A percentile compares a stretch with the other conserved stretches of the same genome.
phyloP scores from a whole-genome alignment of 2,888 invertebrate genomes.

The Argynnis bischoffii region DNA sequence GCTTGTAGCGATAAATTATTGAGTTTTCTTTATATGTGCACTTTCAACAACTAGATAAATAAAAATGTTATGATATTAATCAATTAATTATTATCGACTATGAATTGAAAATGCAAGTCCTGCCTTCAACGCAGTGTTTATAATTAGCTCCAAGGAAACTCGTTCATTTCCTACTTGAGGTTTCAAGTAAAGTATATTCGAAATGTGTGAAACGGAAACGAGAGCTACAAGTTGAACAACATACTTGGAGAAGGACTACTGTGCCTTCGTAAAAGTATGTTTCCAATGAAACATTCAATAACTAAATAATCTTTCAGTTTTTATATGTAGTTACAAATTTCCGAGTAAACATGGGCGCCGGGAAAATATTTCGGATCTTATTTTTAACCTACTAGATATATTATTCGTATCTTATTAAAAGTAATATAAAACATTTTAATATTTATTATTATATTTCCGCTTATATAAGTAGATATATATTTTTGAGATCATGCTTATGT shows the following conservation, averaged over 20 bases:
- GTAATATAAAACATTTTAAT: too few relatives aligned
- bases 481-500: neutral
- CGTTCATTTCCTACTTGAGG: slow-evolving; percentile 22
- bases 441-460: too few relatives aligned
- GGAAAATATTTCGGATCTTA: too few relatives aligned
- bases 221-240: slow-evolving; percentile 16
- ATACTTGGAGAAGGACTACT: slow-evolving; percentile 11
- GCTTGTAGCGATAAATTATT: slow-evolving; percentile 62
- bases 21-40: slow-evolving; percentile 49
- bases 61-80: slow-evolving; percentile 4
- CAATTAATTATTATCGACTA: slow-evolving; percentile 8
- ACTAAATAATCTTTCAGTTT: too few relatives aligned
- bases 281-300: slow-evolving; percentile 3
- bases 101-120: slow-evolving; percentile 16
- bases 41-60: neutral
- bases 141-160: slow-evolving; percentile 29
- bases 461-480: too few relatives aligned
- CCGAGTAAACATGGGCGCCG: too few relatives aligned
- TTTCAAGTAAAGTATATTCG: slow-evolving; percentile 14
- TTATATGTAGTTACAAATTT: too few relatives aligned
- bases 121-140: slow-evolving; percentile 20
- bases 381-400: too few relatives aligned
- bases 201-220: slow-evolving; percentile 11
- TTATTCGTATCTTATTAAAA: too few relatives aligned
- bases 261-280: neutral